A percentile compares a stretch with the other conserved stretches of the same genome.
Evolutionary conservation across 2,797 vertebrate genomes (phyloP).

Genomic region (Lutjanus campechanus): DNA sequence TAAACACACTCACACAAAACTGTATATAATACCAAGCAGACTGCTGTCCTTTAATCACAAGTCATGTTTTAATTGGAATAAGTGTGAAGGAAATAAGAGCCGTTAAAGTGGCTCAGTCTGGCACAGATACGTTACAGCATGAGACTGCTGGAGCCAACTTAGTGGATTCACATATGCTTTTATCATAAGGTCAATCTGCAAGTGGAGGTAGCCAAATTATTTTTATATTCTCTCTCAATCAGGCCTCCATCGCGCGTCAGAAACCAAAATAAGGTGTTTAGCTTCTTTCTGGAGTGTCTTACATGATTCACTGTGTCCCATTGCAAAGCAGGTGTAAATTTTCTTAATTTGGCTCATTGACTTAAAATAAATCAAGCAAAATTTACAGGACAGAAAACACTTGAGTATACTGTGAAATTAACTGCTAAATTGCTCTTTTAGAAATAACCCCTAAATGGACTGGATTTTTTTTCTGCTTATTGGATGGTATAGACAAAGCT

Average conservation of each 20-base stretch:
- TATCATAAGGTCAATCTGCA: conserved; percentile 42
- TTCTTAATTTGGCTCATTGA: background rate
- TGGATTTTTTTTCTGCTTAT: background rate
- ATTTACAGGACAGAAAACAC: background rate
- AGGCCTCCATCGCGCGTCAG: conserved; percentile 5
- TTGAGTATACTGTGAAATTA: background rate
- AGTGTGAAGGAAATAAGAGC: conserved; percentile 66
- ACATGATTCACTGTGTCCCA: background rate
- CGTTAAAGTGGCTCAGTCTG: conserved; percentile 55
- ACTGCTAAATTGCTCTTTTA: background rate
- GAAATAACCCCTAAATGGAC: background rate
- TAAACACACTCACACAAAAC: conserved; percentile 17
- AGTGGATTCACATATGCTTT: conserved; percentile 58
- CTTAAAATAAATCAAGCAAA: background rate
- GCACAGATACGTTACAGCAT: conserved; percentile 35
- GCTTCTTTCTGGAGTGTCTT: background rate
- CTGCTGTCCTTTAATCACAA: conserved; percentile 71
- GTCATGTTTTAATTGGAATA: conserved; percentile 70
- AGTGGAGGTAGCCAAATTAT: conserved; percentile 35
- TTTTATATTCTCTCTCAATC: conserved; percentile 38
- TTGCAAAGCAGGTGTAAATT: background rate
- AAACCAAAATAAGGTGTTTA: conserved; percentile 4
- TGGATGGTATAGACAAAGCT: background rate
- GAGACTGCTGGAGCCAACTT: conserved; percentile 51
- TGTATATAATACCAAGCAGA: conserved; percentile 33